A percentile compares a stretch with the other conserved stretches of the same genome.
These are phyloP conservation scores for Ctenicera cuprea DNA, from an alignment of 2,888 invertebrate species.

Conservation along the genomic window DNA sequence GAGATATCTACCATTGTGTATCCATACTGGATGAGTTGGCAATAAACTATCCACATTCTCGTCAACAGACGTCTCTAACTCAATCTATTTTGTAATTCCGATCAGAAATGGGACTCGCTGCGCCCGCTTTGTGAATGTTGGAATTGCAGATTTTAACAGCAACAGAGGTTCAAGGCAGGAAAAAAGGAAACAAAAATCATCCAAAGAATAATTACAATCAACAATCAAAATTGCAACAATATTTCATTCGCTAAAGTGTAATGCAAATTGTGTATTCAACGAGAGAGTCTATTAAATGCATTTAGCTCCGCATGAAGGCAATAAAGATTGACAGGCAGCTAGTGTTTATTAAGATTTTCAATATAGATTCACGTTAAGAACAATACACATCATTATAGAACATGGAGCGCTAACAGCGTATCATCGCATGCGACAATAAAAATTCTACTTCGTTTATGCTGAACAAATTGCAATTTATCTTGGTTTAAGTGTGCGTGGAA, in stretches of 20 bases:
- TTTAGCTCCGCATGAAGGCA: conserved; percentile 33
- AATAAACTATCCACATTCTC: conserved; percentile 59
- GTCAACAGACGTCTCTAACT: conserved; percentile 59
- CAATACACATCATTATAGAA: conserved; percentile 31
- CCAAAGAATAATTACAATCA: neutral
- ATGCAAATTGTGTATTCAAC: conserved; percentile 38
- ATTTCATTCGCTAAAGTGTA: conserved; percentile 13
- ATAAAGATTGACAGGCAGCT: conserved; percentile 37
- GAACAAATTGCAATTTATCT: conserved; percentile 31
- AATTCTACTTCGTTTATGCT: conserved; percentile 16
- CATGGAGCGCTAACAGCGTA: conserved; percentile 19
- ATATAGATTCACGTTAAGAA: conserved; percentile 36
- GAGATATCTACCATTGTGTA: conserved; percentile 64
- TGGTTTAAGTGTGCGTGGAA: conserved; percentile 13
- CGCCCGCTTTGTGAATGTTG: conserved; percentile 5
- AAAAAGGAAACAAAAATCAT: neutral
- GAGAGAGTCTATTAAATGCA: conserved; percentile 22
- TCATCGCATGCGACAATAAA: conserved; percentile 36
- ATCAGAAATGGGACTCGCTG: conserved; percentile 59
- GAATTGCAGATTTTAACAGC: conserved; percentile 3
- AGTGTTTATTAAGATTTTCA: conserved; percentile 42
- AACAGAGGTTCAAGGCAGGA: neutral
- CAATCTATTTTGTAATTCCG: conserved; percentile 64
- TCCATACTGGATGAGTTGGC: conserved; percentile 46
- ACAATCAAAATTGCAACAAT: conserved; percentile 14